These are phyloP conservation scores for Epistrophe grossulariae DNA, from an alignment of 2,888 invertebrate genomes.

Conservation along the genomic window DNA sequence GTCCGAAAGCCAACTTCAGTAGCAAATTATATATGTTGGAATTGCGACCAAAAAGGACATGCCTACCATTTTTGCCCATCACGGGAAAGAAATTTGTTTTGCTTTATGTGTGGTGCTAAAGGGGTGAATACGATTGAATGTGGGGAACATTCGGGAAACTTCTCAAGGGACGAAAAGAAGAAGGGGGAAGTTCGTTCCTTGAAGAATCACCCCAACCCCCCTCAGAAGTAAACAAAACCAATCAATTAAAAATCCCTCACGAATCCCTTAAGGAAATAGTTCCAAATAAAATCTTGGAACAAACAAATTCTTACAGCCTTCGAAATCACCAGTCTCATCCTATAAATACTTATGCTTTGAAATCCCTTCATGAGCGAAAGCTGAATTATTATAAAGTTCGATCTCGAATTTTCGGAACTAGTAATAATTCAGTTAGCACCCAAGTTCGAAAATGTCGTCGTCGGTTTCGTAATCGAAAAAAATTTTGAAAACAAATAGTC, in stretches of 20 bases:
- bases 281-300: neutral
- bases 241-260: no score
- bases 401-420: neutral
- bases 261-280: no score
- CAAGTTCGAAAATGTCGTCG: neutral
- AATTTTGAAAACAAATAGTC: no score
- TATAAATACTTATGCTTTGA: neutral
- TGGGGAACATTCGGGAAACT: constrained; percentile 9
- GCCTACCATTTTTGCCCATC: neutral
- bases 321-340: neutral
- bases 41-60: no score
- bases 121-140: neutral
- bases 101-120: constrained; percentile 12
- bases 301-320: neutral
- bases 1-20: neutral
- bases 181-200: constrained; percentile 1
- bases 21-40: no score
- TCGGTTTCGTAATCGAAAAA: neutral
- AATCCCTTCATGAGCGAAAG: no score
- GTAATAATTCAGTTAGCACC: neutral
- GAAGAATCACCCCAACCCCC: neutral
- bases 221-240: neutral
- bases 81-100: neutral
- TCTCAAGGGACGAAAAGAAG: constrained; percentile 2
- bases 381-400: neutral